Base-by-base conservation (phyloP, 2,797 vertebrate species). In the Lithobates pipiens region DNA sequence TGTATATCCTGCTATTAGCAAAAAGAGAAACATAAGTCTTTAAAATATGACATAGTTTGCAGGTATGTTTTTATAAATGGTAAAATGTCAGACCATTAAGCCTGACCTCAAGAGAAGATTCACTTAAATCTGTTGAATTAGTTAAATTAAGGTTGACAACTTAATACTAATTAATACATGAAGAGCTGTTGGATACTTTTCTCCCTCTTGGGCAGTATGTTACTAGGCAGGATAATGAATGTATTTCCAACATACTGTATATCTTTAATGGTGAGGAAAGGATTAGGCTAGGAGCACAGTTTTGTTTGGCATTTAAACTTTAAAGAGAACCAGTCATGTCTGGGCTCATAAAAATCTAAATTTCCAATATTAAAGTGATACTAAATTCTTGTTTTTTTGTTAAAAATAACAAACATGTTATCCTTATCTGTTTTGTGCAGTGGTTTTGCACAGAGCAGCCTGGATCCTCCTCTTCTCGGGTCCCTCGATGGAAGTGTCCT, bases 91-190 rank as follows among this genome's bases (percentile, higher is more conserved):
- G 27, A 76, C 67, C 75, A 76, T 83, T 76, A 76, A 76, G 44
- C 69, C 46, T 76, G 73, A 84, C 39, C 73, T 83, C 73, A 69
- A 68, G 69, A 73, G 79, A 73, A 39, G 72, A 83, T 76, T 75
- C 42, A 68, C 57, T 76, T 65, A 83, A 46, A 82, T 74, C 57
- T 65, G 71, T 75, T 42, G 39, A 75, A 82, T 74, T 73, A 63
- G 71, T 63, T 82, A 74, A 82, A 63, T 82, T 74, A 82, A 46
- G 27, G 63, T 39, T 65, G 50, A 67, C 72, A 74, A 67, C 61
- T 46, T 67, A 75, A 83, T 36, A 61, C 72, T 76, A 76, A 83
- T 83, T 83, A 83, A 68, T 76, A 76, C 71, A 75, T 67, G 36
- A 76, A 74, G 27, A 76, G 72, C 57, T 67, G 36, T 83, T 75